These are phyloP conservation scores for Tupaia tana DNA, from an alignment of 2,113 vertebrate species.

Conservation along the genomic window DNA sequence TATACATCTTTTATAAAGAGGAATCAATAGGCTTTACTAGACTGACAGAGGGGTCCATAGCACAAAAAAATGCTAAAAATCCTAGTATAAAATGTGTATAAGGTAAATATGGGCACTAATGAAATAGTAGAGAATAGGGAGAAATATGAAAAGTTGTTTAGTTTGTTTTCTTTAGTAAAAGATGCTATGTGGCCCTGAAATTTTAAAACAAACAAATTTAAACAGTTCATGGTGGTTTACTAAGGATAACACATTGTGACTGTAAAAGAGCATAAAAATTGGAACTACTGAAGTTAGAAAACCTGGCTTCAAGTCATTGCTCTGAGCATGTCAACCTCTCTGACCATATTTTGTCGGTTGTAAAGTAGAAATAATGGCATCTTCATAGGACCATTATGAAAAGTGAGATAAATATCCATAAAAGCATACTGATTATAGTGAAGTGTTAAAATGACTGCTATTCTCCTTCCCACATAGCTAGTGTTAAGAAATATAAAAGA, in stretches of 20 bases:
- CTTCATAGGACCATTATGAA: background rate
- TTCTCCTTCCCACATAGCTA: background rate
- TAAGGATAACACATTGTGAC: background rate
- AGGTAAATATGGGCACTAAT: background rate
- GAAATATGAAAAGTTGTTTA: background rate
- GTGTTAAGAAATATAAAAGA: background rate
- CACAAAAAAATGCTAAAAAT: background rate
- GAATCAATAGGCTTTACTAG: background rate
- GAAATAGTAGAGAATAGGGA: background rate
- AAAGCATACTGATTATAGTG: background rate
- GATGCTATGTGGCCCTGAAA: background rate
- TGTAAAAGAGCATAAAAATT: background rate
- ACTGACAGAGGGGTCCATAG: background rate
- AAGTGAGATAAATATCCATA: constrained; percentile 8
- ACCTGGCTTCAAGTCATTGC: background rate
- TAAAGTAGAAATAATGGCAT: constrained; percentile 13
- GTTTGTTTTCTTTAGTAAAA: background rate
- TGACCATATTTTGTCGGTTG: background rate
- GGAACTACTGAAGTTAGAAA: background rate
- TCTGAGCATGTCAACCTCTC: background rate
- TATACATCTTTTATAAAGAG: background rate
- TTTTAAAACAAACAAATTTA: background rate
- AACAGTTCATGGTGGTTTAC: background rate
- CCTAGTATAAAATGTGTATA: background rate
- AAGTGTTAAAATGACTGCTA: background rate